Evolutionary conservation across 2,888 invertebrate genomes (phyloP).

Genomic region (Podotricha telesiphe): DNA sequence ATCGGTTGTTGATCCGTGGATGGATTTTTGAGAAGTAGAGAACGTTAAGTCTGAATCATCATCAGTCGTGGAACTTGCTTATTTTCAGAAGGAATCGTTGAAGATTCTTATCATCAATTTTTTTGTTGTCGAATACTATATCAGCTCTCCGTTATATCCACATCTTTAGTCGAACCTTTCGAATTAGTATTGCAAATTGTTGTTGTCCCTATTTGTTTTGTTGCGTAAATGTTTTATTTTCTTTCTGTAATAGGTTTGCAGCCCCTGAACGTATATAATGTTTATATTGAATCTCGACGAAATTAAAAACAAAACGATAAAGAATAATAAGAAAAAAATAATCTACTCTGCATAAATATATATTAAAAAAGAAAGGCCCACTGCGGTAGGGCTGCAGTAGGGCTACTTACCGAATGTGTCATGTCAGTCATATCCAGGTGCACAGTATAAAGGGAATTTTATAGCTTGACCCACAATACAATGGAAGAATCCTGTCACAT

Average conservation of each 20-base stretch:
- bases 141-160: not conserved
- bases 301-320: too few species aligned
- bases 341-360: too few species aligned
- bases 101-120: not conserved
- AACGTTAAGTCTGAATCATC: not conserved
- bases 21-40: not conserved
- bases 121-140: not conserved
- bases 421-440: constrained; percentile 20
- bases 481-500: constrained; percentile 7
- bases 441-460: not conserved
- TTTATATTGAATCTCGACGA: not conserved
- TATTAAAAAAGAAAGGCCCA: too few species aligned
- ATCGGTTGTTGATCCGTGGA: not conserved
- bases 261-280: not conserved
- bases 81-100: not conserved
- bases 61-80: not conserved
- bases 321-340: too few species aligned
- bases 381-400: not conserved
- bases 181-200: not conserved
- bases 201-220: not conserved
- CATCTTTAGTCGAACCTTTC: not conserved
- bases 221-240: constrained; percentile 3
- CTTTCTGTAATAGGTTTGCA: constrained; percentile 11
- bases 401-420: constrained; percentile 33
- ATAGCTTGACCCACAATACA: constrained; percentile 4